These are phyloP conservation scores for Drosophila colorata DNA, from an alignment of 2,888 invertebrate species.

Conservation along the genomic window DNA sequence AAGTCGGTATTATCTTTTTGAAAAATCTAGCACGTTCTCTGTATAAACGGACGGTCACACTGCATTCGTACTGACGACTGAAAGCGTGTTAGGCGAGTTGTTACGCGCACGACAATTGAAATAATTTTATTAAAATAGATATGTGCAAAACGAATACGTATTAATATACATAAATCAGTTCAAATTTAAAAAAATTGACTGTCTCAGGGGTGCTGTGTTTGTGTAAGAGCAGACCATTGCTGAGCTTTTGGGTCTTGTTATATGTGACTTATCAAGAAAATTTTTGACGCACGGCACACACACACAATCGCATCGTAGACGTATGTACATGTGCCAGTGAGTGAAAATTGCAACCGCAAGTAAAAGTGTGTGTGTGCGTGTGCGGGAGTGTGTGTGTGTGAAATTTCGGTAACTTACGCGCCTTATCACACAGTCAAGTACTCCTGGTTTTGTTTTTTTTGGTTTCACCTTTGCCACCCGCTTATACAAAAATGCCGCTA, in stretches of 20 bases:
- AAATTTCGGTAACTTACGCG: conserved; percentile 29
- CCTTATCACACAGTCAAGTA: conserved; percentile 12
- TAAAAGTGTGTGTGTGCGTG: conserved; percentile 23
- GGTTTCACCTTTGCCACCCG: conserved; percentile 28
- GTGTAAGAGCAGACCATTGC: conserved; percentile 1
- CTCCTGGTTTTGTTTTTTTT: conserved; percentile 8
- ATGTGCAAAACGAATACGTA: conserved; percentile 27
- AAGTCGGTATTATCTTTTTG: conserved; percentile 1
- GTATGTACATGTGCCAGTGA: conserved; percentile 38
- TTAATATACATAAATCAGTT: conserved; percentile 1
- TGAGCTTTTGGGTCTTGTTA: conserved; percentile 11
- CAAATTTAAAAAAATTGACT: neutral
- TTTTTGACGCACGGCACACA: conserved; percentile 27
- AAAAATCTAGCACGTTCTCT: conserved; percentile 13
- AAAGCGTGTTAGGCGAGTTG: conserved; percentile 38
- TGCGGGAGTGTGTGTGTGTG: conserved; percentile 12
- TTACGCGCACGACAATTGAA: conserved; percentile 48
- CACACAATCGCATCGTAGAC: conserved; percentile 18
- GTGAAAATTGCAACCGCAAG: conserved; percentile 60
- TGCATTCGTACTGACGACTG: conserved; percentile 38
- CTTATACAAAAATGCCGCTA: conserved; percentile 64
- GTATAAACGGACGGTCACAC: conserved; percentile 26
- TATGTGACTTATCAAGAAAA: conserved; percentile 30
- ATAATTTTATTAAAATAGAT: conserved; percentile 22
- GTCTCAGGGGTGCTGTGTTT: conserved; percentile 14